A percentile compares a stretch with the other conserved stretches of the same genome.
Evolutionary conservation across 35 echinoderm and acorn worm species (phyloP).

Genomic region (Patiria miniata): DNA sequence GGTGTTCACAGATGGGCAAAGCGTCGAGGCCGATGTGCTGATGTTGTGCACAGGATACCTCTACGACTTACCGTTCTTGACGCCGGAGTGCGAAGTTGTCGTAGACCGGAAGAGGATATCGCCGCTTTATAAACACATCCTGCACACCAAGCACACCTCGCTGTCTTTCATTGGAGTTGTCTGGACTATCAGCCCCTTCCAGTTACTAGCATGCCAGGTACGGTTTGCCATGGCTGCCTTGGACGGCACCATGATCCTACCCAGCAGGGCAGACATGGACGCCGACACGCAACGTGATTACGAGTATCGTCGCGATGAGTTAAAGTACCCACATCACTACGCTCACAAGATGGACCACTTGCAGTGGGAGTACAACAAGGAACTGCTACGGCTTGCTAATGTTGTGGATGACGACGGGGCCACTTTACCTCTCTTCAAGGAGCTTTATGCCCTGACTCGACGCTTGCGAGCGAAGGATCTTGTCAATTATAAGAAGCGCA

Average conservation of each 20-base stretch:
- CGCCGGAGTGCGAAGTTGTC: slow-evolving; percentile 53
- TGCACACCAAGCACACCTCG: slow-evolving; percentile 62
- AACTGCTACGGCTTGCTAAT: slow-evolving; percentile 36
- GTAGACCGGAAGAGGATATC: slow-evolving; percentile 53
- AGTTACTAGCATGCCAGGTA: slow-evolving; percentile 61
- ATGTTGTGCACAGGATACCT: slow-evolving; percentile 89
- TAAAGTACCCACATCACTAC: slow-evolving; percentile 46
- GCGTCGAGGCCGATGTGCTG: slow-evolving; percentile 54
- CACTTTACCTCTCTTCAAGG: slow-evolving; percentile 30
- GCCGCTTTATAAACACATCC: slow-evolving; percentile 78
- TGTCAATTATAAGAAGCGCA: slow-evolving; percentile 67
- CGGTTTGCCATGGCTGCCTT: slow-evolving; percentile 51
- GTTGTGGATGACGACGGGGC: slow-evolving; percentile 8
- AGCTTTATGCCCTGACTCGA: slow-evolving; percentile 48
- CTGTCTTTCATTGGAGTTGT: slow-evolving; percentile 76
- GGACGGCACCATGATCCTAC: slow-evolving; percentile 68
- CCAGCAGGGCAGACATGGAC: slow-evolving; percentile 73
- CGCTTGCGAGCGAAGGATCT: slow-evolving; percentile 19
- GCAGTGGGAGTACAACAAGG: slow-evolving; percentile 81
- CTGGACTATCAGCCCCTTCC: slow-evolving; percentile 72
- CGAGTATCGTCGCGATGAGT: slow-evolving; percentile 25
- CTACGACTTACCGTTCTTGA: slow-evolving; percentile 74
- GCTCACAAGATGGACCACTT: slow-evolving; percentile 55
- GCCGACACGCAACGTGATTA: slow-evolving; percentile 40
- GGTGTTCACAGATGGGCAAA: slow-evolving; percentile 54